Evolutionary conservation across 2,797 vertebrate genomes (phyloP).

Genomic region (Sebastes hopkinsi): DNA sequence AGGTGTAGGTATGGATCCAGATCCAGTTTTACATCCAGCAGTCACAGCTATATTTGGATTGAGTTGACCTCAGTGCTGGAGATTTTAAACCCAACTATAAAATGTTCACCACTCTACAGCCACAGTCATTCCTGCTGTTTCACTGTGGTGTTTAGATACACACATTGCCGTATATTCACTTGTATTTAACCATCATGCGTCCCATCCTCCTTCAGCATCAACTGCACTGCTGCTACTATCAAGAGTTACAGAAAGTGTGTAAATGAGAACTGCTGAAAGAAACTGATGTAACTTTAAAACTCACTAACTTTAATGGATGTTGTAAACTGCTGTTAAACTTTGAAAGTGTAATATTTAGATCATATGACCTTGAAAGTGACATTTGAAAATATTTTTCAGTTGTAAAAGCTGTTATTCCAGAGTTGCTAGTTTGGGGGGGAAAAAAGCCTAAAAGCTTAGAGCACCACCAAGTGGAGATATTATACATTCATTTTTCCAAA

Average conservation of each 20-base stretch:
- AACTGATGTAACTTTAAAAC: neutral
- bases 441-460: neutral
- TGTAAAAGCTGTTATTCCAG: neutral
- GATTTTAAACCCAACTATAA: neutral
- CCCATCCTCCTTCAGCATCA: neutral
- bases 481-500: neutral
- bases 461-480: conserved; percentile 39
- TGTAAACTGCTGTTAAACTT: neutral
- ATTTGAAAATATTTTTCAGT: neutral
- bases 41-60: neutral
- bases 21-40: neutral
- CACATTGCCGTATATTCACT: neutral
- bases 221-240: neutral
- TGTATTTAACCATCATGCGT: conserved; percentile 4
- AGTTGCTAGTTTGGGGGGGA: neutral
- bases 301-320: neutral
- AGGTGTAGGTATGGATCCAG: neutral
- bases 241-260: neutral
- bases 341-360: neutral
- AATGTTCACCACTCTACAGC: neutral
- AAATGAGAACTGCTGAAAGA: neutral
- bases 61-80: neutral
- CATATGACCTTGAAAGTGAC: neutral
- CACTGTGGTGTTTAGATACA: neutral
- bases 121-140: conserved; percentile 11